Evolutionary conservation across 1,140 invertebrate genomes (phyloP), one percentile per base, ranked within the genome.

Genomic region (Andrena cerasifolii): DNA sequence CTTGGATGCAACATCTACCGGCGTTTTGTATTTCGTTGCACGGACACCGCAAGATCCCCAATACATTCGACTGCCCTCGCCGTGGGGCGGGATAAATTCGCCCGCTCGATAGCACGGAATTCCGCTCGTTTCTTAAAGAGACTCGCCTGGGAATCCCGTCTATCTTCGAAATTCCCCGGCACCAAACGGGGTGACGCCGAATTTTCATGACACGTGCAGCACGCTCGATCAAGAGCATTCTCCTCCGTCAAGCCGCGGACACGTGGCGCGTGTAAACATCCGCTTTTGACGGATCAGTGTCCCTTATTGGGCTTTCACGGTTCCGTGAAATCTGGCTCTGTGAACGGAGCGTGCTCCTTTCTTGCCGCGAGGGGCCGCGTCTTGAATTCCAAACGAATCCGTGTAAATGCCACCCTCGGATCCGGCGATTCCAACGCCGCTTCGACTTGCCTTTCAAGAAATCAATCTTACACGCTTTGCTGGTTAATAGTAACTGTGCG

Each of bases 271-370:
- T 54, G 40, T 56, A 56, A 75, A 75, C 62, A 67, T 56, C 47
- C 72, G 45, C 49, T 75, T 68, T 43, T 75, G 72, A 75, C 72
- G 18, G 51, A 75, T 75, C 26, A 14, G 26, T 45, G 14, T 18
- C 51, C 51, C 28, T 67, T 75, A 75, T 75, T 56, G 33, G 62
- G 14, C 7, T 66, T 31, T 45, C 49, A 21, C n/a, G 72, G 49
- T 40, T 16, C 6, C 16, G 3, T n/a, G 49, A 67, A 75, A 67
- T 75, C 62, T 75, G 40, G 61, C 18, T 28, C 18, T n/a, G 1
- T n/a, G 53, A 0, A 4, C 14, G 12, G 18, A 21, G 58, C 33
- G 58, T 24, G 36, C n/a, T 31, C 14, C n/a, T 21, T 18, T n/a
- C 47, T 54, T 51, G 31, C 10, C 3, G 18, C 24, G 4, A 10